phyloP scores from a whole-genome alignment of 2,113 vertebrate genomes.

The Carlito syrichta region DNA sequence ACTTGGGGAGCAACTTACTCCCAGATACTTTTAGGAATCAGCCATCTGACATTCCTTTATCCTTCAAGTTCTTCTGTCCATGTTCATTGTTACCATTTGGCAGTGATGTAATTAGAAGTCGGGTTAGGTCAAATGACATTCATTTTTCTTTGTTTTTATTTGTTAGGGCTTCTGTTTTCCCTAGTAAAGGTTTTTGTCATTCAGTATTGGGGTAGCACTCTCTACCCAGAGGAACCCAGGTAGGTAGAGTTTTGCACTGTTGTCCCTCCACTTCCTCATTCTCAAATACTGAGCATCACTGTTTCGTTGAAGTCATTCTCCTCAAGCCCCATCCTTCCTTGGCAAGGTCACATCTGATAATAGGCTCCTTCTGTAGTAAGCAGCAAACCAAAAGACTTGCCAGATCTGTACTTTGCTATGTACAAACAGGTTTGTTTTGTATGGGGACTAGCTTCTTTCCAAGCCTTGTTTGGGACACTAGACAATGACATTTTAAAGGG shows the following conservation, averaged over 20 bases:
- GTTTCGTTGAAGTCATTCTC: neutral
- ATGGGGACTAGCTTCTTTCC: constrained; percentile 36
- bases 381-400: constrained; percentile 41
- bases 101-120: neutral
- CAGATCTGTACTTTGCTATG: constrained; percentile 24
- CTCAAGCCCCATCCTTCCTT: neutral
- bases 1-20: neutral
- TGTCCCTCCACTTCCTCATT: constrained; percentile 37
- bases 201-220: constrained; percentile 39
- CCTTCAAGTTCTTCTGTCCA: neutral
- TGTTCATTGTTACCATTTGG: neutral
- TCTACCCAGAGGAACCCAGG: constrained; percentile 58
- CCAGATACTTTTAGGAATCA: neutral
- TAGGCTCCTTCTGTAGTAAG: constrained; percentile 49
- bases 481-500: constrained; percentile 57
- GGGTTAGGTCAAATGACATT: neutral
- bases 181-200: constrained; percentile 38
- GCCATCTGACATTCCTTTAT: neutral
- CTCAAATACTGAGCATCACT: constrained; percentile 44
- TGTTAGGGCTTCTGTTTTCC: constrained; percentile 41
- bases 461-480: constrained; percentile 53
- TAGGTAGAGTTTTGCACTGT: constrained; percentile 61
- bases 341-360: constrained; percentile 56
- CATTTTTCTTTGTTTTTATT: neutral
- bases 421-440: constrained; percentile 61